Conservation (phyloP, 2,888 invertebrate species). For the Amphipoea lucens region DNA sequence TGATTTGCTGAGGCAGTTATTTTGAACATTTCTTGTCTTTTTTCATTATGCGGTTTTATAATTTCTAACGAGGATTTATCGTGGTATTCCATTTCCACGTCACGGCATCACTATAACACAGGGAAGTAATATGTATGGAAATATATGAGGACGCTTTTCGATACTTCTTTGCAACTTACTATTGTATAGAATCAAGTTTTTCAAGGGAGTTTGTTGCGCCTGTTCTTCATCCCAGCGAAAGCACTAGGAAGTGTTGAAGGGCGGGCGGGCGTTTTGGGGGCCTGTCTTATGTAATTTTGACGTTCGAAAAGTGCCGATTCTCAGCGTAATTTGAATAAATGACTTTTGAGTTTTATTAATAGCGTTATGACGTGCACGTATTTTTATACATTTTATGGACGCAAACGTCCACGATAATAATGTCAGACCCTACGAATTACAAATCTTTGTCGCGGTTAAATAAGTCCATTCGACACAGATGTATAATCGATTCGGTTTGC, state of each 20-base stretch:
- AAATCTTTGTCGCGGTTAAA: neutral
- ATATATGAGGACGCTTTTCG: too few relatives aligned
- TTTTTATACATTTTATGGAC: neutral
- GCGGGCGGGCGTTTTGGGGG: too few relatives aligned
- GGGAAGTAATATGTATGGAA: too few relatives aligned
- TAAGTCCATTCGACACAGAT: slow-evolving; percentile 9
- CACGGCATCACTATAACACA: too few relatives aligned
- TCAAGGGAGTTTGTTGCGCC: too few relatives aligned
- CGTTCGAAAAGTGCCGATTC: too few relatives aligned
- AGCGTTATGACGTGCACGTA: neutral
- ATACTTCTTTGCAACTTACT: too few relatives aligned
- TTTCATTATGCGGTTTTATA: neutral
- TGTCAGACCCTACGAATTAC: neutral
- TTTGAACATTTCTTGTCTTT: neutral
- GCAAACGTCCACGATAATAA: too few relatives aligned
- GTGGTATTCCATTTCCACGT: too few relatives aligned
- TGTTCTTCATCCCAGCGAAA: neutral
- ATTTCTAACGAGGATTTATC: neutral
- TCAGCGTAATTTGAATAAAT: neutral
- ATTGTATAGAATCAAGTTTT: neutral
- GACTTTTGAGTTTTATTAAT: neutral
- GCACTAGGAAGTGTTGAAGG: too few relatives aligned
- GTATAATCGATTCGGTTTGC: slow-evolving; percentile 20
- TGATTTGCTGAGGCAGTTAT: neutral
- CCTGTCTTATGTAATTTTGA: too few relatives aligned